These are phyloP conservation scores for Caenorhabditis drosophilae DNA, from an alignment of 2,888 invertebrate genomes.

Conservation along the genomic window DNA sequence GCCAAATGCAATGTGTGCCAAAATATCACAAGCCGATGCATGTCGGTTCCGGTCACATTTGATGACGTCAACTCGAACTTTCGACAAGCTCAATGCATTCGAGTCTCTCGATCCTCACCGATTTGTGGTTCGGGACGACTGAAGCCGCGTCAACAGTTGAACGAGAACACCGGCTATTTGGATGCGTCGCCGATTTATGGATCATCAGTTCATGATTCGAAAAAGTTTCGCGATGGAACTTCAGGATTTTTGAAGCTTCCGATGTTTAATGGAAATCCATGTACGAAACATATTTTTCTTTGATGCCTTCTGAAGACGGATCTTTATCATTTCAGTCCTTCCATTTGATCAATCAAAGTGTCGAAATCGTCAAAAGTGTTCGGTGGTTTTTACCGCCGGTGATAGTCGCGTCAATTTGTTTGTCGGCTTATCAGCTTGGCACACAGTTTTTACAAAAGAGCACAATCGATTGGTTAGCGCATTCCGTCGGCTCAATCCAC, in stretches of 20 bases:
- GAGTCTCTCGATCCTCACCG: constrained; percentile 80
- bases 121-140: constrained; percentile 96
- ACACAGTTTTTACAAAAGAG: constrained; percentile 81
- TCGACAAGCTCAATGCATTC: constrained; percentile 61
- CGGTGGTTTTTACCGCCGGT: constrained; percentile 68
- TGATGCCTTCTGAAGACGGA: neutral
- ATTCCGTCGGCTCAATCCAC: constrained; percentile 82
- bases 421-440: constrained; percentile 74
- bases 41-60: constrained; percentile 60
- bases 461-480: constrained; percentile 86
- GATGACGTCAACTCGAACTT: constrained; percentile 64
- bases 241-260: constrained; percentile 62
- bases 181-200: constrained; percentile 96
- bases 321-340: constrained; percentile 41
- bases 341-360: constrained; percentile 66
- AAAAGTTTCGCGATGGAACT: constrained; percentile 65
- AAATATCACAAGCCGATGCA: constrained; percentile 65
- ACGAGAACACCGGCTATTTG: constrained; percentile 78
- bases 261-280: constrained; percentile 58
- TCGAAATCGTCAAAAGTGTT: constrained; percentile 54
- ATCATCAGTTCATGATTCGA: constrained; percentile 72
- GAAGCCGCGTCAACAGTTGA: constrained; percentile 85
- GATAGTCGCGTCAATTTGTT: constrained; percentile 68
- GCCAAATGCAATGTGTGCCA: constrained; percentile 66
- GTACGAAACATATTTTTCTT: constrained; percentile 3